Conservation (phyloP, 2,113 vertebrate species). For the Murina feae region DNA sequence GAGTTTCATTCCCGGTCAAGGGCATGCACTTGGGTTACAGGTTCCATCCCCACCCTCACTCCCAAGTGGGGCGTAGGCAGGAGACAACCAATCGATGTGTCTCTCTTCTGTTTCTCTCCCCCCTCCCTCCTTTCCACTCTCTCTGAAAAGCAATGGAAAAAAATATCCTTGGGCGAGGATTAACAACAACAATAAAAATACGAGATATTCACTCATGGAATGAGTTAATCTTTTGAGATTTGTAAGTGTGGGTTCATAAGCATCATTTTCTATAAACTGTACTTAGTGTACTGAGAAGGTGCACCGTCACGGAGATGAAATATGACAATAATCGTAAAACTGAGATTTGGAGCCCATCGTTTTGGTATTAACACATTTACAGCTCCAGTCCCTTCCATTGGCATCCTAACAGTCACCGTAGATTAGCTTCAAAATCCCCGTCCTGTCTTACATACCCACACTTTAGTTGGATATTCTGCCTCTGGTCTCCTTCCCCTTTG, state of each 20-base stretch:
- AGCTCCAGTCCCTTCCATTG: background rate
- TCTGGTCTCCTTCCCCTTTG: background rate
- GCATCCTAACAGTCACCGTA: background rate
- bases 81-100: no score
- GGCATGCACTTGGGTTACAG: no score
- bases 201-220: background rate
- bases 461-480: background rate
- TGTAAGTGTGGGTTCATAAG: background rate
- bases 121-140: no score
- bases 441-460: background rate
- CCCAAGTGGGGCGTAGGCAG: no score
- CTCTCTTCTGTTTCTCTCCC: no score
- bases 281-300: background rate
- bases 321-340: background rate
- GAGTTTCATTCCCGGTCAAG: no score
- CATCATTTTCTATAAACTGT: background rate
- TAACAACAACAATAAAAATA: no score
- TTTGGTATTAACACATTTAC: background rate
- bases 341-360: background rate
- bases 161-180: no score
- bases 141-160: no score
- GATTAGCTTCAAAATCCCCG: background rate
- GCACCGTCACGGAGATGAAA: background rate
- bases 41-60: no score
- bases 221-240: background rate